A percentile compares a stretch with the other conserved stretches of the same genome.
phyloP scores from a whole-genome alignment of 2,888 invertebrate genomes.

The Endotricha flammealis region DNA sequence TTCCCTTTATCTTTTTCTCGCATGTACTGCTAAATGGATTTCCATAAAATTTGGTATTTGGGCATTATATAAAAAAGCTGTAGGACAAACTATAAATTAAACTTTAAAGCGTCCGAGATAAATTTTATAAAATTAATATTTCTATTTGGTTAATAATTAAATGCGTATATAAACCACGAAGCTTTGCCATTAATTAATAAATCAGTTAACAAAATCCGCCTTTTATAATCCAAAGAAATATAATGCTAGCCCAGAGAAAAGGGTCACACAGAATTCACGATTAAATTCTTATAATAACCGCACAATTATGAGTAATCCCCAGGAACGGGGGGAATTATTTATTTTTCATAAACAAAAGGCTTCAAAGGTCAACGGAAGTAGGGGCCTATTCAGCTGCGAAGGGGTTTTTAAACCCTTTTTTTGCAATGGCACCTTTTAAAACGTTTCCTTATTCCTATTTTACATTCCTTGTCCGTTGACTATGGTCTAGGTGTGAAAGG shows the following conservation, averaged over 20 bases:
- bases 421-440: constrained; percentile 7
- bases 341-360: constrained; percentile 6
- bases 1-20: too few relatives aligned
- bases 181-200: not conserved
- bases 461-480: not conserved
- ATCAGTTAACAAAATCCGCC: not conserved
- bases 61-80: too few relatives aligned
- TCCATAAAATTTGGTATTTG: too few relatives aligned
- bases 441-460: constrained; percentile 2
- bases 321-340: constrained; percentile 4
- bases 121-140: too few relatives aligned
- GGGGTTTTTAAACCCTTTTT: constrained; percentile 2
- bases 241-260: not conserved
- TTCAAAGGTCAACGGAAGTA: constrained; percentile 8
- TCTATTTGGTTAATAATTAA: too few relatives aligned
- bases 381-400: constrained; percentile 1
- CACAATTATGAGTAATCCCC: constrained; percentile 7
- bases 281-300: constrained; percentile 2
- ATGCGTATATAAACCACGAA: too few relatives aligned
- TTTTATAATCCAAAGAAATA: not conserved
- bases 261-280: constrained; percentile 2
- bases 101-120: too few relatives aligned
- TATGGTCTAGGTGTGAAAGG: too few relatives aligned
- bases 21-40: too few relatives aligned
- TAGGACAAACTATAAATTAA: too few relatives aligned